Base-by-base conservation (phyloP, 1,140 invertebrate species). In the Acromyrmex echinatior region DNA sequence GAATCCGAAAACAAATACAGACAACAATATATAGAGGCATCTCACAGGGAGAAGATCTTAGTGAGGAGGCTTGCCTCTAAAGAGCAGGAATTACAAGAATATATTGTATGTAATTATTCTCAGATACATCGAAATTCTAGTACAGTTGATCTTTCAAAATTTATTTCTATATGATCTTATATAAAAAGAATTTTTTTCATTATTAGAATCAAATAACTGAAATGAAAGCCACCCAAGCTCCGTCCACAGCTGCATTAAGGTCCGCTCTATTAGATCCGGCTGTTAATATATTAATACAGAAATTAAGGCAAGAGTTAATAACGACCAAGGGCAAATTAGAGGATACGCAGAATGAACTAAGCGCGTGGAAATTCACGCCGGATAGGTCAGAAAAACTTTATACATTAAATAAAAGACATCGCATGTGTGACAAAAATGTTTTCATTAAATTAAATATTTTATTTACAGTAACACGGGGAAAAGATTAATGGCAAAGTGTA, bases 331-430 rank as follows among this genome's bases (percentile, higher is more conserved):
- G 98, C 60, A 98, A 98, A 95, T 96, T 99, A 81, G 99, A 99
- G 95, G 99, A 99, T 96, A 99, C 98, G 35, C 99, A 99, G 96
- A 99, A 99, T 96, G 99, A 99, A 96, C 96, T 99, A 35, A 98
- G 98, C 86, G 99, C 99, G 1, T 99, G 99, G 99, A 99, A 99
- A 95, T 99, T 99, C 94, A 99, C 99, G 25, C 98, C 99, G 49
- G 99, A 99, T 95, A 99, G 98, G 97, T 97, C 94, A 74, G 28
- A 60, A 76, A 80, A 68, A 70, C 1, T 73, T 53, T 25, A 25
- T n/a, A 25, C 21, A n/a, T 60, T 39, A 3, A 78, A 86, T 82
- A 63, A 74, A 31, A 87, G 70, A 45, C 35, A 63, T 60, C 60
- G 9, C 39, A 31, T 28, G 56, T 35, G 56, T 12, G 45, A 39